Conservation (phyloP, 2,888 invertebrate species). For the Dilophus febrilis region DNA sequence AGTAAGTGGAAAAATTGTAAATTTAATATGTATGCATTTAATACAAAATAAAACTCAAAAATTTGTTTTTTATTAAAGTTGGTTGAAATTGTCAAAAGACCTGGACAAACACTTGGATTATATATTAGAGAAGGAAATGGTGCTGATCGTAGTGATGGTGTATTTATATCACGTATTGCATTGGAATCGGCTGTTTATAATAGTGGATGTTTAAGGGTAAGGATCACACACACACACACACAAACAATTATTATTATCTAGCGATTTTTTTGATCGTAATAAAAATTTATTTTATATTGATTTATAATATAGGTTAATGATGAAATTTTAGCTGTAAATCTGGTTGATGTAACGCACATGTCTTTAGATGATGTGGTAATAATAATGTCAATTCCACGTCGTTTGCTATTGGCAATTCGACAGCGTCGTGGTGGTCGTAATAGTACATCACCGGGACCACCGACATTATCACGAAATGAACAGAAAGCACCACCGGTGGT, state of each 20-base stretch:
- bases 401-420: slow-evolving; percentile 83
- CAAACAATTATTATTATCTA: not conserved
- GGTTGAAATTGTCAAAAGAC: slow-evolving; percentile 97
- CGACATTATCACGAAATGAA: slow-evolving; percentile 46
- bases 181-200: slow-evolving; percentile 93
- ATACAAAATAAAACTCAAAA: not conserved
- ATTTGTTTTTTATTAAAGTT: slow-evolving; percentile 37
- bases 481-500: slow-evolving; percentile 83
- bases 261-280: not conserved
- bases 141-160: slow-evolving; percentile 85
- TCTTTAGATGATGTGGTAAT: slow-evolving; percentile 98
- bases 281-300: slow-evolving; percentile 6
- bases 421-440: slow-evolving; percentile 53
- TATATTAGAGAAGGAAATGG: slow-evolving; percentile 99
- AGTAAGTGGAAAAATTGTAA: slow-evolving; percentile 10
- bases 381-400: slow-evolving; percentile 96
- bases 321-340: slow-evolving; percentile 94
- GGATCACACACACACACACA: not conserved
- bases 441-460: slow-evolving; percentile 27
- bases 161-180: slow-evolving; percentile 91
- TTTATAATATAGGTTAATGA: slow-evolving; percentile 72
- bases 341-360: slow-evolving; percentile 96
- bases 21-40: not conserved
- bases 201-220: slow-evolving; percentile 80
- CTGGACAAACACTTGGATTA: slow-evolving; percentile 93